Evolutionary conservation across 1,140 invertebrate genomes (phyloP), one percentile per base, ranked within the genome.

Genomic region (Sycophila sp.): DNA sequence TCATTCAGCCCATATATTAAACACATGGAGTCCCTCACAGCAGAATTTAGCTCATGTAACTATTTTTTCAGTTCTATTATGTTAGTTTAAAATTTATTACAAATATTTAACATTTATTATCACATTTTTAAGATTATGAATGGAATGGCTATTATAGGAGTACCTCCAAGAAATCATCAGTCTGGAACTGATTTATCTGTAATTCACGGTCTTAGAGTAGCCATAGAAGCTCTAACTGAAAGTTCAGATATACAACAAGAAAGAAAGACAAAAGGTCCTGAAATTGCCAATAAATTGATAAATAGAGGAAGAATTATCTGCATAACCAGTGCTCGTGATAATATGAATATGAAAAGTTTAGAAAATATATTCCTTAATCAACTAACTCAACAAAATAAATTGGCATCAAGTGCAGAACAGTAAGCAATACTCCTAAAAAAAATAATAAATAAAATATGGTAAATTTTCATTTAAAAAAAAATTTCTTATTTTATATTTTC

Each of bases 241-340:
- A 90, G 92, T 53, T 94, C 94, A 0, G 92, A 94, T 49, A 86
- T 89, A 58, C 94, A 95, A 70, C 81, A 89, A 75, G 82, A 88
- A 76, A 86, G 88, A 79, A 77, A 90, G 82, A 82, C 87, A 70
- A 82, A 89, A 51, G 73, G 90, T 73, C 86, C 87, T 76, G 85
- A 93, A 83, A 87, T 86, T 86, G 87, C 89, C 11, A 83, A 78
- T 15, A 87, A 86, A 80, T 77, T 90, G 6, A 78, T 89, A 34
- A 94, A 91, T 81, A 90, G 92, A 72, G 94, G 94, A 28, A 88
- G 96, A 63, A 92, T 98, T 10, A 94, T 98, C 75, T 95, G 94
- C 77, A 92, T 98, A 4, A 96, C 95, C 4, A 93, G 94, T 77
- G 91, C 94, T 4, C 89, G 94, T 73, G 94, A 94, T 83, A 92